Conservation (phyloP, 2,797 vertebrate genomes). For the Rhynchonycteris naso region DNA sequence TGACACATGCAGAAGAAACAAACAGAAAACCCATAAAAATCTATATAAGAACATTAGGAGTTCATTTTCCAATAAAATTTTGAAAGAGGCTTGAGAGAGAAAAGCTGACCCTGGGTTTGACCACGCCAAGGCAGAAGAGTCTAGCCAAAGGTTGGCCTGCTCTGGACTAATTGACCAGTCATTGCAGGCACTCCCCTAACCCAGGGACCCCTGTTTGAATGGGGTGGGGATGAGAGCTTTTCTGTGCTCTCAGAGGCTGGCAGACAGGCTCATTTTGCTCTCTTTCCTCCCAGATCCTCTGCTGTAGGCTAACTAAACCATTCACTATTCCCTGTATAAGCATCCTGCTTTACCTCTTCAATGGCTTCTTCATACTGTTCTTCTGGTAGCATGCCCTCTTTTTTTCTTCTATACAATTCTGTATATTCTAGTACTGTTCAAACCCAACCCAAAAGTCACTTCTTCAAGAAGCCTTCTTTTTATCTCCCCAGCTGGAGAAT, state of each 20-base stretch:
- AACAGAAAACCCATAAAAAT: conserved; percentile 28
- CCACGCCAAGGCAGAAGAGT: background rate
- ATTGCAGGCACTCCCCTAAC: background rate
- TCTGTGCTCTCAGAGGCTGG: background rate
- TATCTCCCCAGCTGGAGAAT: background rate
- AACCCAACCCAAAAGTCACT: background rate
- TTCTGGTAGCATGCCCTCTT: background rate
- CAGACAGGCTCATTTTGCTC: background rate
- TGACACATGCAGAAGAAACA: conserved; percentile 23
- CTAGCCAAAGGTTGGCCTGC: background rate
- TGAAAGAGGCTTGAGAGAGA: background rate
- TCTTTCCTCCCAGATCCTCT: background rate
- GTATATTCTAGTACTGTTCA: background rate
- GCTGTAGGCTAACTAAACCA: background rate
- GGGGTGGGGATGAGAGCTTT: background rate
- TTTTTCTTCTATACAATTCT: background rate
- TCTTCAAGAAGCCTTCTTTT: background rate
- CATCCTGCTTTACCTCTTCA: background rate
- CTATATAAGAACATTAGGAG: background rate
- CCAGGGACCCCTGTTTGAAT: background rate
- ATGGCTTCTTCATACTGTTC: background rate
- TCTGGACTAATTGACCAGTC: background rate
- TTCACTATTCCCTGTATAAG: background rate
- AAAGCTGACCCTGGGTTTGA: background rate
- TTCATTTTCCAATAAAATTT: background rate